Conservation (phyloP, 2,888 invertebrate genomes). For the Argyresthia albistria region DNA sequence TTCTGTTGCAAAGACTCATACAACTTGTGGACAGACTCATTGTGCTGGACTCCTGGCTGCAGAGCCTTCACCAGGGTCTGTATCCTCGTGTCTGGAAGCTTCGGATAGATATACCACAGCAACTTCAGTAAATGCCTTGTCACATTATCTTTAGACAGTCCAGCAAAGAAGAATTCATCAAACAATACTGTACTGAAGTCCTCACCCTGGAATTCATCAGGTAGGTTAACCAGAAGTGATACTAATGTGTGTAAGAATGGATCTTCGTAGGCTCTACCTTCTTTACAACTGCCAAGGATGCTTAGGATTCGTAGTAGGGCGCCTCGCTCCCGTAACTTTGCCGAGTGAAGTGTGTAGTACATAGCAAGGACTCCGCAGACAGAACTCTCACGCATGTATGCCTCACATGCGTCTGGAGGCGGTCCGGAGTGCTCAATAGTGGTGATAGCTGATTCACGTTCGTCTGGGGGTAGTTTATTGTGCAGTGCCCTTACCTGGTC, state of each 20-base stretch:
- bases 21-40: constrained; percentile 86
- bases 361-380: constrained; percentile 94
- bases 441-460: constrained; percentile 92
- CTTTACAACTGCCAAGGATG: constrained; percentile 91
- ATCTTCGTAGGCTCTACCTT: constrained; percentile 94
- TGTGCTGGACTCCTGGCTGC: constrained; percentile 84
- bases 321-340: constrained; percentile 84
- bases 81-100: constrained; percentile 84
- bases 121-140: constrained; percentile 92
- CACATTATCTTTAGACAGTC: constrained; percentile 91
- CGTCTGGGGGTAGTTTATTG: constrained; percentile 91
- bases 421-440: constrained; percentile 95
- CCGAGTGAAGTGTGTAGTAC: constrained; percentile 94
- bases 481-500: constrained; percentile 88
- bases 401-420: constrained; percentile 93
- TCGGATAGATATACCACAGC: constrained; percentile 91
- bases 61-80: constrained; percentile 87
- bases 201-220: constrained; percentile 93
- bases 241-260: constrained; percentile 94
- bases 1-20: constrained; percentile 86
- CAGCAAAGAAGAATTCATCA: constrained; percentile 95
- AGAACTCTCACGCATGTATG: constrained; percentile 91
- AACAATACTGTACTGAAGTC: constrained; percentile 96
- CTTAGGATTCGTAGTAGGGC: constrained; percentile 90
- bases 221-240: constrained; percentile 87